Percentiles rank a stretch among this genome's conserved stretches.
Evolutionary conservation across 2,888 invertebrate species (phyloP).

Genomic region (Tenthredo mesomela): DNA sequence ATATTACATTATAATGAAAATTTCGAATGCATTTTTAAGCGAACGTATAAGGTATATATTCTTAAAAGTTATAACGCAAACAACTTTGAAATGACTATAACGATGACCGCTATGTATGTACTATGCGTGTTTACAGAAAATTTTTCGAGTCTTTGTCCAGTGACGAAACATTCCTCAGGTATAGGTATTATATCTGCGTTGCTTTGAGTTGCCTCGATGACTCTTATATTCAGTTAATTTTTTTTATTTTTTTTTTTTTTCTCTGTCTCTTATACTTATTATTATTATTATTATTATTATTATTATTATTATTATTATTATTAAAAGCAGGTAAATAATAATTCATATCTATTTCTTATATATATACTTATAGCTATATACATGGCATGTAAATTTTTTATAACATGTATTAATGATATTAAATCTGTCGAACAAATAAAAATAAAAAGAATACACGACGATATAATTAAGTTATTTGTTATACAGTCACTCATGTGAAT

Average conservation of each 20-base stretch:
- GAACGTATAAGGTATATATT: constrained; percentile 20
- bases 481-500: no score
- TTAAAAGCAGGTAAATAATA: neutral
- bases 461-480: no score
- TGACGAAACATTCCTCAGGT: constrained; percentile 29
- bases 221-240: neutral
- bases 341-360: neutral
- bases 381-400: no score
- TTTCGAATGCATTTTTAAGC: neutral
- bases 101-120: neutral
- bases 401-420: neutral
- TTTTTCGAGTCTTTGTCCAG: neutral
- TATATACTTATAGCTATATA: neutral
- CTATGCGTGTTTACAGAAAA: constrained; percentile 1
- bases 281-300: neutral
- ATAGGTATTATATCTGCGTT: neutral
- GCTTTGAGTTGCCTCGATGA: neutral
- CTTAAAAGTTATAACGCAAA: neutral
- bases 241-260: neutral
- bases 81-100: neutral
- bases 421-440: neutral
- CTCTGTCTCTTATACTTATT: neutral
- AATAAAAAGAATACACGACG: neutral
- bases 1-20: neutral
- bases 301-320: neutral